Evolutionary conservation across 2,797 vertebrate species (phyloP).

Genomic region (Hoplostethus atlanticus): DNA sequence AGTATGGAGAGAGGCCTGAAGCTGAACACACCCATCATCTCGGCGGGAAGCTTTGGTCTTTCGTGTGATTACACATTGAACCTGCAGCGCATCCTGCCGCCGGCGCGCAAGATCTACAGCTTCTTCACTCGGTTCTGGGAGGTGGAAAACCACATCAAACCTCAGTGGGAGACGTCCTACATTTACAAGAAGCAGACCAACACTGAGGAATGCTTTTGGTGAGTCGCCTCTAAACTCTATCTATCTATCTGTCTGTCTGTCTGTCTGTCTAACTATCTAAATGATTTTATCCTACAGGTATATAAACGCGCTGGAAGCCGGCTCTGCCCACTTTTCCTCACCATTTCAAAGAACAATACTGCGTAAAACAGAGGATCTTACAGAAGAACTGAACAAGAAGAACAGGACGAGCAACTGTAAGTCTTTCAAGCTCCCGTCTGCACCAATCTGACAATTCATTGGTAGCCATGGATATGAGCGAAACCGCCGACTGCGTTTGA

Average conservation of each 20-base stretch:
- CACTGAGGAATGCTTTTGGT: constrained; percentile 93
- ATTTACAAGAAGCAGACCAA: constrained; percentile 86
- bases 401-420: constrained; percentile 81
- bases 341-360: constrained; percentile 55
- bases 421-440: constrained; percentile 25
- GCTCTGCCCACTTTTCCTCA: constrained; percentile 77
- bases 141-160: constrained; percentile 71
- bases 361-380: constrained; percentile 57
- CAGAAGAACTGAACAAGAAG: neutral
- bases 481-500: too few species aligned
- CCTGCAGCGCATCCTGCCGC: constrained; percentile 91
- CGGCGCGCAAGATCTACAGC: constrained; percentile 89
- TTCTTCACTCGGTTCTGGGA: constrained; percentile 91
- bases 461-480: too few species aligned
- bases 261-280: too few species aligned
- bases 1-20: constrained; percentile 83
- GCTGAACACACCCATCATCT: constrained; percentile 89
- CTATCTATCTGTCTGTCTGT: too few species aligned
- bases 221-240: constrained; percentile 48
- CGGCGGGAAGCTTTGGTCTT: constrained; percentile 93
- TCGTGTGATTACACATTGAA: constrained; percentile 90
- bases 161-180: constrained; percentile 86
- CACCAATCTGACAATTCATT: neutral
- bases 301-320: constrained; percentile 89
- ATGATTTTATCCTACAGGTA: constrained; percentile 85